Evolutionary conservation across 1,140 invertebrate genomes (phyloP).

Genomic region (Babylonia areolata): DNA sequence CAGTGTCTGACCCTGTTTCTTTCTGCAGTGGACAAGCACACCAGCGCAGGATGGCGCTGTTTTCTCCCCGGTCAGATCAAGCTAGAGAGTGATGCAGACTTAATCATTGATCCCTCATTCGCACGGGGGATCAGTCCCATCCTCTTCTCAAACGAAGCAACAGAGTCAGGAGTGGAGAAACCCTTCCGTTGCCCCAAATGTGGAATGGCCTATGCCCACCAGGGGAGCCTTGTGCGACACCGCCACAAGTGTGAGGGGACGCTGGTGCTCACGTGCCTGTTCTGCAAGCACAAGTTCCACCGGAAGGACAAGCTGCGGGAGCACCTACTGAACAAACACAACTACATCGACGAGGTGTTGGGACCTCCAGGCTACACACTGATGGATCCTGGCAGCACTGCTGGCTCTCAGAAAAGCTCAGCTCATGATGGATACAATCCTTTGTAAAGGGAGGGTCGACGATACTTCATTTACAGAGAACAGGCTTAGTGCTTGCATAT

Average conservation of each 20-base stretch:
- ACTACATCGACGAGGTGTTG: not conserved
- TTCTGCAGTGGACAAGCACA: not conserved
- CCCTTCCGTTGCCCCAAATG: conserved; percentile 17
- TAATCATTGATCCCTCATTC: not conserved
- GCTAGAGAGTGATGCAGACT: not conserved
- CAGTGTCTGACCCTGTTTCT: not conserved
- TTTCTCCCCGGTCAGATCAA: not conserved
- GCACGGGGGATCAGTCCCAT: not conserved
- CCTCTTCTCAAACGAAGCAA: not conserved
- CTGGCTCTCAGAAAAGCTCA: not conserved
- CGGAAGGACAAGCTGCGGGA: conserved; percentile 24
- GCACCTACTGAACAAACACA: conserved; percentile 26
- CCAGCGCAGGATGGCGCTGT: not conserved
- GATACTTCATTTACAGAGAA: no score
- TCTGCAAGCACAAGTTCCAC: conserved; percentile 24
- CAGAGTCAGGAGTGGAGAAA: not conserved
- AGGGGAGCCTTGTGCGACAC: conserved; percentile 15
- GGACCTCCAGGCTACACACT: conserved; percentile 30
- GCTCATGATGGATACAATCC: not conserved
- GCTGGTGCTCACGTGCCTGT: not conserved
- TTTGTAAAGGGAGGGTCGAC: no score
- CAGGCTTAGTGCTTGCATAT: no score
- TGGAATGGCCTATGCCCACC: conserved; percentile 2
- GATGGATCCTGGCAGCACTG: not conserved
- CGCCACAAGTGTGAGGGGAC: conserved; percentile 16